Conservation (phyloP, 2,888 invertebrate genomes). For the Rugalucina vietnamica region DNA sequence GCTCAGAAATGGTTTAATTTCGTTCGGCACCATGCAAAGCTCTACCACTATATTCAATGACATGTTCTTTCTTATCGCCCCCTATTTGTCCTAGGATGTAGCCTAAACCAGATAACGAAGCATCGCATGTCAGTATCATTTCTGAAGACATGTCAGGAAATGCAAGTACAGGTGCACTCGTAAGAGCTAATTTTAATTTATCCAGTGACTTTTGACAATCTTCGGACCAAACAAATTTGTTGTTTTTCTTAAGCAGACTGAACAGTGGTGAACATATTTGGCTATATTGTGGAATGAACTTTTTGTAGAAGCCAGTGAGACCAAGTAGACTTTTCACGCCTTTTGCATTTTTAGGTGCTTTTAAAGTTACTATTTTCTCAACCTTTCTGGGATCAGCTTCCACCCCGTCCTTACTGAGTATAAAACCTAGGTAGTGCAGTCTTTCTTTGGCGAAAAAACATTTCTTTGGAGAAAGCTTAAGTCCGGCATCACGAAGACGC, state of each 20-base stretch:
- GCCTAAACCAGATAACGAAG: slow-evolving; percentile 50
- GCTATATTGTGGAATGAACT: slow-evolving; percentile 43
- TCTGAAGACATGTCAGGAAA: slow-evolving; percentile 54
- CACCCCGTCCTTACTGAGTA: slow-evolving; percentile 44
- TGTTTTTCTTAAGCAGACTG: slow-evolving; percentile 27
- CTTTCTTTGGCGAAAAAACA: slow-evolving; percentile 47
- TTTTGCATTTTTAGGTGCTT: slow-evolving; percentile 41
- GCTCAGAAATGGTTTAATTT: slow-evolving; percentile 56
- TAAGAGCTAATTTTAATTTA: slow-evolving; percentile 48
- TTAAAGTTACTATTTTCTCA: slow-evolving; percentile 38
- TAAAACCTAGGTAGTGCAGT: slow-evolving; percentile 50
- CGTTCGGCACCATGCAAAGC: slow-evolving; percentile 83
- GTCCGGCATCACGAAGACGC: slow-evolving; percentile 17
- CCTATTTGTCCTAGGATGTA: slow-evolving; percentile 57
- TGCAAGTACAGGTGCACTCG: slow-evolving; percentile 54
- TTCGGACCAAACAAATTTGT: slow-evolving; percentile 28
- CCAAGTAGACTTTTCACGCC: slow-evolving; percentile 54
- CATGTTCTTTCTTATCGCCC: slow-evolving; percentile 45
- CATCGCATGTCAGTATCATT: slow-evolving; percentile 59
- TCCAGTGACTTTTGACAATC: slow-evolving; percentile 57
- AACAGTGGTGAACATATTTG: slow-evolving; percentile 47
- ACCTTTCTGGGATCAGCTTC: slow-evolving; percentile 46
- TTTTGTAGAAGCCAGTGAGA: slow-evolving; percentile 53
- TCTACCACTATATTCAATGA: slow-evolving; percentile 52
- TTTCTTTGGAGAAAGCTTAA: slow-evolving; percentile 39